These are phyloP conservation scores for Tapera naevia DNA, from an alignment of 2,797 vertebrate genomes.

Conservation along the genomic window DNA sequence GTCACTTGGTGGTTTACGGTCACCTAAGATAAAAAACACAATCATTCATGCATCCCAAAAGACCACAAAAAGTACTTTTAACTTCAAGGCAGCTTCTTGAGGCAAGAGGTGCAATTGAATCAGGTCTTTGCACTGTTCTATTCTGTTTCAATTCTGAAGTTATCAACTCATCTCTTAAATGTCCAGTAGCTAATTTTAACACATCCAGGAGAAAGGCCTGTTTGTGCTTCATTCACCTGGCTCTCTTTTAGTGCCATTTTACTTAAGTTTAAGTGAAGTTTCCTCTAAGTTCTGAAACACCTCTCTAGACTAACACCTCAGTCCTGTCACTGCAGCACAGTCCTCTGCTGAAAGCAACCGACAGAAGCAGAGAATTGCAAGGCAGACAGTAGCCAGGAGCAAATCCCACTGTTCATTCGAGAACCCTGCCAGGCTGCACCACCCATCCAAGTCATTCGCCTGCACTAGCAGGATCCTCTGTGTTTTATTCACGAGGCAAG, in stretches of 20 bases:
- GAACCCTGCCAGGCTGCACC: neutral
- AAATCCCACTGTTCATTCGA: neutral
- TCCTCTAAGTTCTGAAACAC: neutral
- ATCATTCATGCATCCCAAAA: neutral
- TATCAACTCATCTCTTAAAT: neutral
- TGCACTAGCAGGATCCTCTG: accelerated
- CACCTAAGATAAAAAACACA: neutral
- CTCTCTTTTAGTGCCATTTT: accelerated
- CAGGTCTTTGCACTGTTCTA: neutral
- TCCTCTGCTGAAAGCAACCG: accelerated
- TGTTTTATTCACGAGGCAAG: accelerated
- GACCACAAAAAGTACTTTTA: neutral
- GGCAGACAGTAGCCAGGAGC: neutral
- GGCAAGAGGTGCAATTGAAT: accelerated
- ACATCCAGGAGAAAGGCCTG: neutral
- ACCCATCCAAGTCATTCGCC: neutral
- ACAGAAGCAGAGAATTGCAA: no score
- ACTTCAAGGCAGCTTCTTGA: neutral
- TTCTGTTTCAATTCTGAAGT: neutral
- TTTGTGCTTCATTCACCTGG: no score
- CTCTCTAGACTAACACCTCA: neutral
- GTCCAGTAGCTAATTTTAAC: neutral
- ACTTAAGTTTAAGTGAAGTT: no score
- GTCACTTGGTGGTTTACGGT: neutral
- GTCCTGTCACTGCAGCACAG: neutral